Conservation (phyloP, 1,140 invertebrate genomes). For the Atopsyche davidsoni region DNA sequence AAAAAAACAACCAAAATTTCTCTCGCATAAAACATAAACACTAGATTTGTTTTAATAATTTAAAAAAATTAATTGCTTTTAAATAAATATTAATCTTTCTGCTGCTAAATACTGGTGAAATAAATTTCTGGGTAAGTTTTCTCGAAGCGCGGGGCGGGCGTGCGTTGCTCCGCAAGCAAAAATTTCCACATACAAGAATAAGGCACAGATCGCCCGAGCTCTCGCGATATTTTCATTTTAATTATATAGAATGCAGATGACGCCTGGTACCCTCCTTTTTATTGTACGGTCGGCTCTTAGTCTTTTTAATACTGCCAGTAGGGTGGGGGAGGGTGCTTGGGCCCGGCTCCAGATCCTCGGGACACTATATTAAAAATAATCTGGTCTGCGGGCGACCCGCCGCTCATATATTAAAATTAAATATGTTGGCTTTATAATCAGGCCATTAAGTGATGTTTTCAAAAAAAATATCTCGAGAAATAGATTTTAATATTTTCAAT, state of each 20-base stretch:
- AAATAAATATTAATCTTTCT: too few species aligned
- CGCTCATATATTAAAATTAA: not conserved
- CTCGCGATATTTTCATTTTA: conserved; percentile 29
- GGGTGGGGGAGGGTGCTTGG: conserved; percentile 7
- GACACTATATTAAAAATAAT: conserved; percentile 28
- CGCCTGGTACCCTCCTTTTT: conserved; percentile 29
- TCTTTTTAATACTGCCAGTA: conserved; percentile 29
- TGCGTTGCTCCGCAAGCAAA: not conserved
- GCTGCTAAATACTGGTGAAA: too few species aligned
- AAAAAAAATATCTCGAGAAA: too few species aligned
- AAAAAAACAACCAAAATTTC: too few species aligned
- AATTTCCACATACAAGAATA: not conserved
- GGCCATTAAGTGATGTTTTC: too few species aligned
- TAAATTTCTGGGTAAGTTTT: not conserved
- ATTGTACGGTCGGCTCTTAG: conserved; percentile 29
- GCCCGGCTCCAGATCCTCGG: not conserved
- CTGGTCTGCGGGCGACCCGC: conserved; percentile 14
- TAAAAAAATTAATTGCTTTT: too few species aligned
- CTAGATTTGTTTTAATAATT: too few species aligned
- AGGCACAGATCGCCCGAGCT: conserved; percentile 3
- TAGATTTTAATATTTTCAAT: too few species aligned
- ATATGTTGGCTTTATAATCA: too few species aligned
- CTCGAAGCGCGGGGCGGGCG: not conserved
- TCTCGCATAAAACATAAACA: too few species aligned
- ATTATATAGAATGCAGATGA: conserved; percentile 31